These are phyloP conservation scores for Pollachius pollachius DNA, from an alignment of 2,113 vertebrate genomes.

Conservation along the genomic window DNA sequence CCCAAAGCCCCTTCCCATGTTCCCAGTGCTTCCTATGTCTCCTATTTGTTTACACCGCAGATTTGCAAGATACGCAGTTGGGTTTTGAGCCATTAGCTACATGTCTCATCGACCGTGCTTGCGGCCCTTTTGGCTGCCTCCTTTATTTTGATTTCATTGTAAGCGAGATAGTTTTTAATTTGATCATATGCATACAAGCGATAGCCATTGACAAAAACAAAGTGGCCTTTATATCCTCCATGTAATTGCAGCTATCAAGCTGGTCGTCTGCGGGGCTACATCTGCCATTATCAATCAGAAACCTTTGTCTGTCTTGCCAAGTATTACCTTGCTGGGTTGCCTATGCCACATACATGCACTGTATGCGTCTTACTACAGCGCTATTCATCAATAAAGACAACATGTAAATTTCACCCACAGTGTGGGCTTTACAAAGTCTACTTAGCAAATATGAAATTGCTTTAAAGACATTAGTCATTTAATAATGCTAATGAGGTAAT, in stretches of 20 bases:
- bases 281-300: constrained; percentile 63
- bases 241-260: constrained; percentile 17
- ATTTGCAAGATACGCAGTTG: constrained; percentile 70
- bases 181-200: background rate
- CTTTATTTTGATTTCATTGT: constrained; percentile 41
- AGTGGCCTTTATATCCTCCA: constrained; percentile 5
- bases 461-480: too few species aligned
- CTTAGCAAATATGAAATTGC: too few species aligned
- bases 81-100: constrained; percentile 59
- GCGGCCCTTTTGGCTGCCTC: constrained; percentile 21
- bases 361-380: background rate
- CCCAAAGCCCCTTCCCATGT: constrained; percentile 33
- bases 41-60: constrained; percentile 73
- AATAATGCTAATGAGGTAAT: too few species aligned
- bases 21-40: constrained; percentile 20
- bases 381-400: too few species aligned
- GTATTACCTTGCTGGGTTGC: constrained; percentile 30
- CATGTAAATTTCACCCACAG: too few species aligned
- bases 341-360: constrained; percentile 22
- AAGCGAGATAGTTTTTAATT: constrained; percentile 8
- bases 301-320: constrained; percentile 65
- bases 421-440: too few species aligned
- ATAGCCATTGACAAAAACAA: constrained; percentile 7
- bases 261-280: constrained; percentile 40
- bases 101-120: constrained; percentile 36